Percentiles rank a stretch among this genome's conserved stretches.
Evolutionary conservation across 2,888 invertebrate species (phyloP).

Genomic region (Lycaena phlaeas): DNA sequence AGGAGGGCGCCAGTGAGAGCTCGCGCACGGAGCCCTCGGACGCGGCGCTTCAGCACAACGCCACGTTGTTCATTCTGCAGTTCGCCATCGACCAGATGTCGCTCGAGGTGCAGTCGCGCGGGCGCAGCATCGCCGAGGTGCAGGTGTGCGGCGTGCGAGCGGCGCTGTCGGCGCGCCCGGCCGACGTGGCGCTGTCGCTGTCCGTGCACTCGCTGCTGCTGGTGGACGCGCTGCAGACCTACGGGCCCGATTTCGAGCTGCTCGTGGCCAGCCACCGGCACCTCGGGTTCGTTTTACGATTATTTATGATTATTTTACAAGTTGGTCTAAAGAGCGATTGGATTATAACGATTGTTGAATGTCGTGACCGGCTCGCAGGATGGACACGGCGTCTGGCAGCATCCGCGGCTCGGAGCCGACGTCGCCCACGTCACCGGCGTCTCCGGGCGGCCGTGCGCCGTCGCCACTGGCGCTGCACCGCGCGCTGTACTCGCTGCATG

Average conservation of each 20-base stretch:
- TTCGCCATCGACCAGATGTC: constrained; percentile 92
- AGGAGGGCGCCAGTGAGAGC: constrained; percentile 57
- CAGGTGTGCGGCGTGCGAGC: constrained; percentile 92
- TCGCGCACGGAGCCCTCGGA: constrained; percentile 56
- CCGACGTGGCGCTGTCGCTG: constrained; percentile 83
- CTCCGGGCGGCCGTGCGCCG: constrained; percentile 82
- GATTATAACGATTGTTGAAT: no score
- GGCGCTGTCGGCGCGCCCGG: constrained; percentile 80
- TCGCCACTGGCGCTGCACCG: constrained; percentile 79
- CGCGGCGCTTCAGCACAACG: constrained; percentile 53
- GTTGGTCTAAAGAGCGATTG: no score
- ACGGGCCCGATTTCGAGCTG: constrained; percentile 95
- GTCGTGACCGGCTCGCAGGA: constrained; percentile 76
- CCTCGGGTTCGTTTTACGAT: constrained; percentile 85
- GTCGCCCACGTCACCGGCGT: constrained; percentile 82
- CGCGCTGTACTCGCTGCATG: constrained; percentile 65
- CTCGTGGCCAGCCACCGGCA: constrained; percentile 95
- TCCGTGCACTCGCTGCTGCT: constrained; percentile 93
- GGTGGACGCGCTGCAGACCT: constrained; percentile 95
- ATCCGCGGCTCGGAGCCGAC: constrained; percentile 93
- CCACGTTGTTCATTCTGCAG: constrained; percentile 83
- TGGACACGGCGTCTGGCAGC: constrained; percentile 95
- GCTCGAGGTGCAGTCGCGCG: constrained; percentile 87
- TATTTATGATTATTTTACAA: no score
- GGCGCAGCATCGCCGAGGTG: constrained; percentile 92